Conservation (phyloP, 1,140 invertebrate genomes). For the Ladona fulva region DNA sequence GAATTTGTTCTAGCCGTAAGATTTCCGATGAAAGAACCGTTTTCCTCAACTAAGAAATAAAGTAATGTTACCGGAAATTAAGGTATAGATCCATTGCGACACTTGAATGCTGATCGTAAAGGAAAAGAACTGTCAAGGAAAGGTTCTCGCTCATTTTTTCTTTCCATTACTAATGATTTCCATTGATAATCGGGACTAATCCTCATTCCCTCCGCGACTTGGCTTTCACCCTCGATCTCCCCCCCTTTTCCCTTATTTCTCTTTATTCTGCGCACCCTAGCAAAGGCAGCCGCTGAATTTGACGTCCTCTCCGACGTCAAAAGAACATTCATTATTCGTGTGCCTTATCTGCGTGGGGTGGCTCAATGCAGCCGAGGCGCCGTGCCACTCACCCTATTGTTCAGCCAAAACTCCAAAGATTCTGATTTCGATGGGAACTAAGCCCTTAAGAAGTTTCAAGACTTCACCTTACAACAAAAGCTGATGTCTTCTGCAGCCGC, state of each 20-base stretch:
- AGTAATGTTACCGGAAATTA: no score
- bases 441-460: slow-evolving; percentile 4
- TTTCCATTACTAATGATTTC: no score
- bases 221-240: background rate
- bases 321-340: background rate
- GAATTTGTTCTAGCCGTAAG: no score
- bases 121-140: no score
- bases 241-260: background rate
- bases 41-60: no score
- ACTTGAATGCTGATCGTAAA: no score
- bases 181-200: no score
- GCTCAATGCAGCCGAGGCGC: background rate
- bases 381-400: background rate
- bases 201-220: background rate
- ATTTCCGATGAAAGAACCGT: no score
- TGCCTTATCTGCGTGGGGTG: background rate
- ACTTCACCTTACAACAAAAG: background rate
- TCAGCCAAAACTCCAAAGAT: background rate
- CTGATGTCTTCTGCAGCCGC: background rate
- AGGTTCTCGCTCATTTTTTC: no score
- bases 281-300: background rate
- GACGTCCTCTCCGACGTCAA: background rate
- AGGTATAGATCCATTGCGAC: no score
- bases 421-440: background rate
- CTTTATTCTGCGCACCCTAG: background rate